A percentile compares a stretch with the other conserved stretches of the same genome.
Evolutionary conservation across 92 coral and sea anemone species (phyloP).

Genomic region (Zoanthus sansibaricus): DNA sequence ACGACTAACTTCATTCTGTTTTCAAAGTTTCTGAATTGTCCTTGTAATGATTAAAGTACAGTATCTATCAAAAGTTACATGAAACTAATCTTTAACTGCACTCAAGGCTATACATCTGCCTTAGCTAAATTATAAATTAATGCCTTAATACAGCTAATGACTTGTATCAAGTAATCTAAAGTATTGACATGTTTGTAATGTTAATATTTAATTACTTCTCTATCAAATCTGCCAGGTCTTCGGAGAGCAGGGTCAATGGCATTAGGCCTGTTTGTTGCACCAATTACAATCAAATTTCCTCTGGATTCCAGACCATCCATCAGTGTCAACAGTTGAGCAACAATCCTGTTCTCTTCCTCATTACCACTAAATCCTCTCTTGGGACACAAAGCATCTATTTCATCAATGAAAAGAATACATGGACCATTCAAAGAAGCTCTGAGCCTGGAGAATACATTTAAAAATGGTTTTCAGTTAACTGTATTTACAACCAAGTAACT

Average conservation of each 20-base stretch:
- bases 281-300: constrained; percentile 83
- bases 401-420: constrained; percentile 96
- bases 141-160: background rate
- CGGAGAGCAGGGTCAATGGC: constrained; percentile 96
- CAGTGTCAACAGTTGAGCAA: constrained; percentile 89
- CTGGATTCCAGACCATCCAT: constrained; percentile 89
- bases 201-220: constrained; percentile 74
- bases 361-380: constrained; percentile 82
- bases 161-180: background rate
- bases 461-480: background rate
- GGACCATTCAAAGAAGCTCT: constrained; percentile 79
- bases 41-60: no score
- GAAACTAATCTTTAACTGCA: no score
- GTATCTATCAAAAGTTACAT: no score
- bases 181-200: background rate
- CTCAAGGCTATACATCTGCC: no score
- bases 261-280: constrained; percentile 98
- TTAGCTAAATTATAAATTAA: background rate
- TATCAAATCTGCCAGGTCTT: constrained; percentile 97
- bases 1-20: no score
- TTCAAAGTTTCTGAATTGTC: no score
- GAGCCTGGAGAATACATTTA: constrained; percentile 48
- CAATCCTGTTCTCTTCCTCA: constrained; percentile 91
- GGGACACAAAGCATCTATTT: constrained; percentile 96
- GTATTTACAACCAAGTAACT: no score